These are phyloP conservation scores for Caenorhabditis virilis DNA, from an alignment of 2,888 invertebrate species.

Conservation along the genomic window DNA sequence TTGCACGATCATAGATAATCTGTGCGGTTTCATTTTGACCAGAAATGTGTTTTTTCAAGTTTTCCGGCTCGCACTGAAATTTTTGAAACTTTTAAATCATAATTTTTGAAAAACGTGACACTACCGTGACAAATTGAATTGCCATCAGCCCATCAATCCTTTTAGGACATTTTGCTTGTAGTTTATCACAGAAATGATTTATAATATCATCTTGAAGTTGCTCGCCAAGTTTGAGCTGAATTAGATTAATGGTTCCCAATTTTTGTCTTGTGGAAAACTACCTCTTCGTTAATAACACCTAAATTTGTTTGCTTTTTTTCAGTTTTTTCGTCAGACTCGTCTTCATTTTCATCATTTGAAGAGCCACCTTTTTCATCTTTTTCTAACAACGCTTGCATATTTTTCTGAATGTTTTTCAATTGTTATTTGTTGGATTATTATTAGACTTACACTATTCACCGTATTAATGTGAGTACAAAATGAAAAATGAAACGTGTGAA, in stretches of 20 bases:
- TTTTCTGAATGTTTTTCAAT: too few relatives aligned
- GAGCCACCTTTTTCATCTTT: too few relatives aligned
- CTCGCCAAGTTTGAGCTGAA: slow-evolving; percentile 31
- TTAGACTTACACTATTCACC: too few relatives aligned
- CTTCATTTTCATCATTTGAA: too few relatives aligned
- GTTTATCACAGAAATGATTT: slow-evolving; percentile 41
- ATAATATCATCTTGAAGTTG: slow-evolving; percentile 43
- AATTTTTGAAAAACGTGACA: background rate
- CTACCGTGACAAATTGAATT: slow-evolving; percentile 36
- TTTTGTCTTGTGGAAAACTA: too few relatives aligned
- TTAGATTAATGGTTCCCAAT: too few relatives aligned
- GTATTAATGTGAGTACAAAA: too few relatives aligned
- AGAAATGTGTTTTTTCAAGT: slow-evolving; percentile 16
- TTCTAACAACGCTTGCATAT: too few relatives aligned
- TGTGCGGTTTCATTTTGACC: slow-evolving; percentile 27
- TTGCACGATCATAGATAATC: slow-evolving; percentile 28
- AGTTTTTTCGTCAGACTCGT: background rate
- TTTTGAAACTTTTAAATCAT: too few relatives aligned
- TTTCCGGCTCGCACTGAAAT: slow-evolving; percentile 31
- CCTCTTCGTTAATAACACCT: background rate
- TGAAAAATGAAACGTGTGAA: too few relatives aligned
- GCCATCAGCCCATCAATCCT: slow-evolving; percentile 37
- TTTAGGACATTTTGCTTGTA: slow-evolving; percentile 29
- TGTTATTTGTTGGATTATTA: too few relatives aligned
- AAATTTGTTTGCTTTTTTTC: background rate